A percentile compares a stretch with the other conserved stretches of the same genome.
phyloP scores from a whole-genome alignment of 2,113 vertebrate species.

The Barbus barbus region DNA sequence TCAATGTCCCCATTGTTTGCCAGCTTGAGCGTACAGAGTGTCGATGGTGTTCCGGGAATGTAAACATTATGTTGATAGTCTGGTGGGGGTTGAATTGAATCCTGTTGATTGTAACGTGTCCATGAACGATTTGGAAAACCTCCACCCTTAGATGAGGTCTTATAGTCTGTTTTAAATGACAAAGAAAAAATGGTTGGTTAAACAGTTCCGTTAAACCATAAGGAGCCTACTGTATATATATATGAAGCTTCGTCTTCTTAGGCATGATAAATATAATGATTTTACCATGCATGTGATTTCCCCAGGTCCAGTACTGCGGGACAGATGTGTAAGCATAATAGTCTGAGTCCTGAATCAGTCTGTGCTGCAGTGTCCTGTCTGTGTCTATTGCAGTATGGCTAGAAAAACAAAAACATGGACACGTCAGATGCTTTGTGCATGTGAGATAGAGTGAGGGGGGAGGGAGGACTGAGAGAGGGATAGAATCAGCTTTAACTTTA shows the following conservation, averaged over 20 bases:
- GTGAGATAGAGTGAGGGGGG: background rate
- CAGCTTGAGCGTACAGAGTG: slow-evolving; percentile 76
- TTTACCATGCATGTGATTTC: slow-evolving; percentile 70
- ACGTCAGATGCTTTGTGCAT: background rate
- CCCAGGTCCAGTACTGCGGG: slow-evolving; percentile 80
- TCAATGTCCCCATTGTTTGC: slow-evolving; percentile 74
- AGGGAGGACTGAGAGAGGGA: background rate
- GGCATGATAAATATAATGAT: background rate
- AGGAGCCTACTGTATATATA: too few species aligned
- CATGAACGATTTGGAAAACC: slow-evolving; percentile 70
- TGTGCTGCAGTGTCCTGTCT: slow-evolving; percentile 74
- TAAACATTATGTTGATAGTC: slow-evolving; percentile 90
- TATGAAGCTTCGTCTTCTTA: background rate
- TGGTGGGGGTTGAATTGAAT: slow-evolving; percentile 64
- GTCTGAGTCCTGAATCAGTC: slow-evolving; percentile 72
- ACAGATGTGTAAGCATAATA: slow-evolving; percentile 76
- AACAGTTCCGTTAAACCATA: background rate
- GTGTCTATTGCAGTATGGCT: slow-evolving; percentile 80
- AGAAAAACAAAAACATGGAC: background rate
- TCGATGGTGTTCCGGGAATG: slow-evolving; percentile 81
- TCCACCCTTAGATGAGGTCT: slow-evolving; percentile 72
- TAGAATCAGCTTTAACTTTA: background rate
- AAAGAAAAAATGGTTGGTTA: slow-evolving; percentile 42
- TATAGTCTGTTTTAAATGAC: slow-evolving; percentile 74
- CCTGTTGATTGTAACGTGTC: slow-evolving; percentile 76